Conservation (phyloP, 2,797 vertebrate species). For the Chloroceryle amazona region DNA sequence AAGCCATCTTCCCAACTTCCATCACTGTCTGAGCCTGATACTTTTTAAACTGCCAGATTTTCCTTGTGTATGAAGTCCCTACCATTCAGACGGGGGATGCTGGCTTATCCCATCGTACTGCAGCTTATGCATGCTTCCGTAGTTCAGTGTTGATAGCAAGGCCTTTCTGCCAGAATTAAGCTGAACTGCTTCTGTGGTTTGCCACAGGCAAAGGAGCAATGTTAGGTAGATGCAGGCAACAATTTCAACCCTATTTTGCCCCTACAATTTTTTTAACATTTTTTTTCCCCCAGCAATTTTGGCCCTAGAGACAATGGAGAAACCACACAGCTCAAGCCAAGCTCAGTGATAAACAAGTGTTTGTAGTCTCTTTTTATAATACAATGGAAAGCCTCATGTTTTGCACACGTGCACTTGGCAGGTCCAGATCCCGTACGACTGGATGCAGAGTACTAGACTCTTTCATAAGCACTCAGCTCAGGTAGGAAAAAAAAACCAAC, state of each 20-base stretch:
- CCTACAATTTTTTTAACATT: neutral
- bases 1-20: neutral
- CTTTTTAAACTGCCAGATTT: neutral
- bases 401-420: neutral
- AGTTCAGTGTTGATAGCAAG: neutral
- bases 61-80: neutral
- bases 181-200: neutral
- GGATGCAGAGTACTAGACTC: neutral
- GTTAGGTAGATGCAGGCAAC: neutral
- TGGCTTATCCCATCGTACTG: neutral
- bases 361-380: neutral
- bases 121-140: neutral
- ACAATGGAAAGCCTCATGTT: neutral
- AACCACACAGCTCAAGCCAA: neutral
- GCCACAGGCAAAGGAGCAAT: neutral
- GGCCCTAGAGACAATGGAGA: neutral
- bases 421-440: neutral
- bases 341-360: neutral
- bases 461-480: neutral
- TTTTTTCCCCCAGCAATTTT: neutral
- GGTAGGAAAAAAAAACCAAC: neutral
- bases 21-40: rapidly evolving
- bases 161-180: neutral
- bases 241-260: neutral
- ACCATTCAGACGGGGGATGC: neutral